Evolutionary conservation across 2,113 vertebrate genomes (phyloP).

Genomic region (Gavialis gangeticus): DNA sequence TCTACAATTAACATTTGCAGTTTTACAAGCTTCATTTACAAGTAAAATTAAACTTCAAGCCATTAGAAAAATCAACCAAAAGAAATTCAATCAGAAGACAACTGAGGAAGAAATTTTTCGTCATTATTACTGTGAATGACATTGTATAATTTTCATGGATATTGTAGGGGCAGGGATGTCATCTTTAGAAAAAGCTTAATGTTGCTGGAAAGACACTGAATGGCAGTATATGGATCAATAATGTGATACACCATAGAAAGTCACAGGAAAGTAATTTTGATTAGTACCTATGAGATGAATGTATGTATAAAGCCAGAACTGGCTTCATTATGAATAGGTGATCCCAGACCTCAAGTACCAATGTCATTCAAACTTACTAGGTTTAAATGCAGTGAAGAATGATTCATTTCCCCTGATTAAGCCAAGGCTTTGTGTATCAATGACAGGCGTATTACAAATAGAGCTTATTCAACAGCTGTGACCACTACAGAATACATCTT

Average conservation of each 20-base stretch:
- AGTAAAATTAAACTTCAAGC: background rate
- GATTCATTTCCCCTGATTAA: slow-evolving; percentile 40
- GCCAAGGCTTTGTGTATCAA: background rate
- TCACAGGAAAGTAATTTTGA: background rate
- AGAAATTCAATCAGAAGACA: background rate
- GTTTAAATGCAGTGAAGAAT: slow-evolving; percentile 4
- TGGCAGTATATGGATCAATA: background rate
- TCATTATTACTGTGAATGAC: background rate
- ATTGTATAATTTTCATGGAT: background rate
- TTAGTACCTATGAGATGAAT: background rate
- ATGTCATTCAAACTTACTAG: slow-evolving; percentile 15
- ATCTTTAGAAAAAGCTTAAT: background rate
- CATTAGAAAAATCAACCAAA: background rate
- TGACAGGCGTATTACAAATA: slow-evolving; percentile 42
- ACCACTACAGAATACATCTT: background rate
- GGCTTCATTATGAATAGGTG: background rate
- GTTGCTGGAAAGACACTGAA: background rate
- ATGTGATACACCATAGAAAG: background rate
- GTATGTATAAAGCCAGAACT: background rate
- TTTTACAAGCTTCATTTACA: slow-evolving; percentile 1
- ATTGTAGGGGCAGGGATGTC: background rate
- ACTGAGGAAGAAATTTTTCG: background rate
- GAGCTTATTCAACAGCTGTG: slow-evolving; percentile 31
- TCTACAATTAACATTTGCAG: background rate
- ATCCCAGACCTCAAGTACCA: background rate